Evolutionary conservation across 2,797 vertebrate species (phyloP).

Genomic region (Karalla daura): DNA sequence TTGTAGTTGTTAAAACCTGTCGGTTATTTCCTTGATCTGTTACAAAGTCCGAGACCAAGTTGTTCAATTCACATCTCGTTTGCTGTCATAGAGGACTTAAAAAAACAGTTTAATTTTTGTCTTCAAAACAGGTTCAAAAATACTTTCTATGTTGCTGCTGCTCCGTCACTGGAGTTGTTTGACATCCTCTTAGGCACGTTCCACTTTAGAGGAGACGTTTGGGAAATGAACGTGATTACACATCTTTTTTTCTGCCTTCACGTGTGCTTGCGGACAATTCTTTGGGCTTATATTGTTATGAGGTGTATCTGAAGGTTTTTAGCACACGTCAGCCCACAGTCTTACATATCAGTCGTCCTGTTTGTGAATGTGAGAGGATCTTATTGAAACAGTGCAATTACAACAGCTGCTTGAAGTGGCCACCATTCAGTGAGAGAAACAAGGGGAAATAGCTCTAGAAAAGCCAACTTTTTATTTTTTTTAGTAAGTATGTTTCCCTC

Average conservation of each 20-base stretch:
- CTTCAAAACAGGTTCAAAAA: no score
- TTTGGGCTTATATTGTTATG: slow-evolving; percentile 3
- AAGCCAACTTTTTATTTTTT: no score
- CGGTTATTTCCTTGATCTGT: no score
- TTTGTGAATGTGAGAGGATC: background rate
- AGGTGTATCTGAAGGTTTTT: background rate
- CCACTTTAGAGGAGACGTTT: background rate
- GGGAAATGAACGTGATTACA: slow-evolving; percentile 1
- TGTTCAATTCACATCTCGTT: no score
- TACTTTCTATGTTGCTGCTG: no score
- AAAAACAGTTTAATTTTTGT: no score
- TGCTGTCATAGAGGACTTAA: no score
- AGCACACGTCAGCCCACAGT: background rate
- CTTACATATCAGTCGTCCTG: background rate
- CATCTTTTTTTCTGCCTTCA: background rate
- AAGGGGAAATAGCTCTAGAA: no score
- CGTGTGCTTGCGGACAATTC: background rate
- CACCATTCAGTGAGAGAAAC: background rate
- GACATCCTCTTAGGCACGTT: slow-evolving; percentile 2
- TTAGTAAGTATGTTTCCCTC: no score
- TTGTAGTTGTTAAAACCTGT: no score
- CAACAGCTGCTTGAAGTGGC: background rate
- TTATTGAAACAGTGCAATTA: background rate
- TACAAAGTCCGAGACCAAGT: no score
- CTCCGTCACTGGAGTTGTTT: slow-evolving; percentile 21